Conservation (phyloP, 2,113 vertebrate species). For the Mola mola region DNA sequence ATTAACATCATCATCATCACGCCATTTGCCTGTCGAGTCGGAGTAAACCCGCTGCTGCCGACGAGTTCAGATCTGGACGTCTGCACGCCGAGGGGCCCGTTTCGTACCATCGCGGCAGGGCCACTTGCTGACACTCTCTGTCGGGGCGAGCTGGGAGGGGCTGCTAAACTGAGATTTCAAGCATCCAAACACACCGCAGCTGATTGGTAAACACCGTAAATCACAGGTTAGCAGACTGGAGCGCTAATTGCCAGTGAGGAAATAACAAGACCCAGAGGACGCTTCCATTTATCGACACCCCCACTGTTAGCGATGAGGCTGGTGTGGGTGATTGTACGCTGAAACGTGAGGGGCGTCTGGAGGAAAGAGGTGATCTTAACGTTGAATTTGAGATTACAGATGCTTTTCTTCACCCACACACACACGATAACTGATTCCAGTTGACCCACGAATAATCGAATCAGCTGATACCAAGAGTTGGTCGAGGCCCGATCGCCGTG, state of each 20-base stretch:
- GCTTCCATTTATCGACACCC: constrained; percentile 88
- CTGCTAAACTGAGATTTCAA: constrained; percentile 34
- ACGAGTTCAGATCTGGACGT: too few relatives aligned
- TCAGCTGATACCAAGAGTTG: too few relatives aligned
- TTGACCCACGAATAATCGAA: too few relatives aligned
- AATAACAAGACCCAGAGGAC: constrained; percentile 89
- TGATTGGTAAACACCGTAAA: constrained; percentile 93
- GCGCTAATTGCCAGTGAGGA: constrained; percentile 93
- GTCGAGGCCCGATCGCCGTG: too few relatives aligned
- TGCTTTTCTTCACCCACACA: constrained; percentile 9
- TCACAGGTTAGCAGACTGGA: constrained; percentile 94
- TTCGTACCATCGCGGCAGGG: too few relatives aligned
- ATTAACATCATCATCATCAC: too few relatives aligned
- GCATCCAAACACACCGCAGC: constrained; percentile 71
- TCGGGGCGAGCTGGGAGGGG: constrained; percentile 4
- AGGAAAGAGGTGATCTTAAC: constrained; percentile 40
- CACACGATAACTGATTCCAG: background rate
- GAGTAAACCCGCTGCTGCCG: too few relatives aligned
- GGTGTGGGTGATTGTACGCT: constrained; percentile 17
- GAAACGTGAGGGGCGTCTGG: constrained; percentile 32
- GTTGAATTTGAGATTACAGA: constrained; percentile 22
- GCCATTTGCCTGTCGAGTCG: too few relatives aligned
- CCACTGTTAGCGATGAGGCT: constrained; percentile 71
- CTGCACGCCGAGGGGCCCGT: too few relatives aligned
- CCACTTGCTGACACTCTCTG: too few relatives aligned